A percentile compares a stretch with the other conserved stretches of the same genome.
These are phyloP conservation scores for Ammodytes marinus DNA, from an alignment of 2,113 vertebrate species.

Conservation along the genomic window DNA sequence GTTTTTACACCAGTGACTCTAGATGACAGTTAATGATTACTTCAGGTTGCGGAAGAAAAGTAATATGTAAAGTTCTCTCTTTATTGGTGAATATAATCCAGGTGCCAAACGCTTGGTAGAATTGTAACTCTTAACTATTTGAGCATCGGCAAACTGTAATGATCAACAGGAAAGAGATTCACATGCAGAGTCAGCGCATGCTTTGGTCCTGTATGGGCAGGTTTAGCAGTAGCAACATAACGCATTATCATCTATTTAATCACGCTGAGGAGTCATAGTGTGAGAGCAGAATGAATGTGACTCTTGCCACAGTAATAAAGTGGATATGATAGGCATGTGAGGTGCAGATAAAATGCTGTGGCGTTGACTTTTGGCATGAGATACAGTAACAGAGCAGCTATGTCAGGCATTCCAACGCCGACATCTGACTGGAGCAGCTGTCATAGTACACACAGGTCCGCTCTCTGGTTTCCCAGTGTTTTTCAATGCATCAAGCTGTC, in stretches of 20 bases:
- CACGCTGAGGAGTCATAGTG: constrained; percentile 1
- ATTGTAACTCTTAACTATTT: constrained; percentile 5
- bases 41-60: neutral
- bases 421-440: constrained; percentile 67
- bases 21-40: constrained; percentile 28
- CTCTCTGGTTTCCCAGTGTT: constrained; percentile 21
- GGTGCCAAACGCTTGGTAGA: neutral
- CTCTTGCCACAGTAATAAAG: constrained; percentile 9
- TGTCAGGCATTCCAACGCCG: constrained; percentile 50
- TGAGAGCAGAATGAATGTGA: constrained; percentile 3
- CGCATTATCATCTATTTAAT: constrained; percentile 25
- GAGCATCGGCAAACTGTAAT: constrained; percentile 11
- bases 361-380: constrained; percentile 32
- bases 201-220: neutral
- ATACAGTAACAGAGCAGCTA: constrained; percentile 40
- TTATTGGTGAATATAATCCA: constrained; percentile 2
- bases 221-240: neutral
- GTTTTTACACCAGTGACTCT: neutral
- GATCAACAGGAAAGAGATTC: constrained; percentile 26
- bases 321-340: constrained; percentile 25
- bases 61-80: neutral
- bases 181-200: constrained; percentile 25
- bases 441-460: constrained; percentile 24
- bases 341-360: constrained; percentile 43
- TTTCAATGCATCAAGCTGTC: constrained; percentile 29